Conservation (phyloP, 2,113 vertebrate genomes). For the Bombycilla garrulus region DNA sequence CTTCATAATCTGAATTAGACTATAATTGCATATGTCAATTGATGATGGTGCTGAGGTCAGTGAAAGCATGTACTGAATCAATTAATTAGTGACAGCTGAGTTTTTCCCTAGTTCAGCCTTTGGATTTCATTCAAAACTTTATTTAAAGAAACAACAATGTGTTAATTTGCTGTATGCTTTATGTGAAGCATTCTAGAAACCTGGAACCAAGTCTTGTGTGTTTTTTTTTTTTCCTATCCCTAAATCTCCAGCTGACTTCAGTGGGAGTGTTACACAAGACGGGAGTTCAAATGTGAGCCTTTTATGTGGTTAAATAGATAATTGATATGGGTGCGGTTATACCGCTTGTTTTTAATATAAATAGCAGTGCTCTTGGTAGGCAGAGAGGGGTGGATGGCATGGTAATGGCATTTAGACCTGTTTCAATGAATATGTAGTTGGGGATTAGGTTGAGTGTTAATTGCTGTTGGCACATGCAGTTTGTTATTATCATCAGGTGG, state of each 20-base stretch:
- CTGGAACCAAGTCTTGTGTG: neutral
- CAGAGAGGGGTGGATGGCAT: neutral
- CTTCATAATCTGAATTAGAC: neutral
- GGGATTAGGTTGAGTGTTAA: neutral
- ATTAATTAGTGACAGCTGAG: constrained; percentile 33
- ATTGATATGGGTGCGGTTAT: constrained; percentile 34
- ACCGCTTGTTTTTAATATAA: constrained; percentile 43
- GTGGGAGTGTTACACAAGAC: neutral
- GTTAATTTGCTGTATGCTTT: neutral
- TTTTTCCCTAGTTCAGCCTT: neutral
- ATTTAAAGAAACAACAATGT: neutral
- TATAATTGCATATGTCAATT: neutral
- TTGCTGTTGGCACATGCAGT: neutral
- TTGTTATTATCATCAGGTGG: neutral
- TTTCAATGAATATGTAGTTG: neutral
- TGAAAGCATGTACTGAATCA: neutral
- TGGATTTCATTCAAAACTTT: constrained; percentile 20
- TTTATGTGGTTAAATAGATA: constrained; percentile 53
- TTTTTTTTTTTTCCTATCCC: neutral
- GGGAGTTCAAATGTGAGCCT: neutral
- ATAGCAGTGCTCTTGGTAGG: neutral
- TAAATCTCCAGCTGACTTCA: neutral
- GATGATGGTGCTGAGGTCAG: neutral
- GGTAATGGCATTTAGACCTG: neutral
- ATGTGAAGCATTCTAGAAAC: neutral